Conservation (phyloP, 2,888 invertebrate species). For the Apodemia zela region DNA sequence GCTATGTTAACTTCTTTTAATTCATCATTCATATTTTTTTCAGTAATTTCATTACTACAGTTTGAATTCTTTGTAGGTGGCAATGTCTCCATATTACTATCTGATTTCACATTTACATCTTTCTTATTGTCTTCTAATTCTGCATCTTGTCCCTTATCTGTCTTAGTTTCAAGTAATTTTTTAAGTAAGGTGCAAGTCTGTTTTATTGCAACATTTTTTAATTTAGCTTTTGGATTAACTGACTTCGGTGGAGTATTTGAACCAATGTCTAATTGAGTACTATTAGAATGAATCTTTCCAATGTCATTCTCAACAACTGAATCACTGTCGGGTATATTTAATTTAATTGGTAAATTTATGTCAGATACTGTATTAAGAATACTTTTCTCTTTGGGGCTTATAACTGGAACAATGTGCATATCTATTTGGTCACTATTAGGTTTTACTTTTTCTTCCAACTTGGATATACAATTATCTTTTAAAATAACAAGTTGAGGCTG, state of each 20-base stretch:
- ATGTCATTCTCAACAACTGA: constrained; percentile 18
- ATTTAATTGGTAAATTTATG: constrained; percentile 17
- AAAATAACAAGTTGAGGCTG: background rate
- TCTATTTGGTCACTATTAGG: background rate
- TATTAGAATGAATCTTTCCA: constrained; percentile 18
- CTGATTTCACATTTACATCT: constrained; percentile 40
- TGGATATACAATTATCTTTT: constrained; percentile 27
- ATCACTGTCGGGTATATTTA: constrained; percentile 18
- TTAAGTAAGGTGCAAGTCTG: constrained; percentile 70
- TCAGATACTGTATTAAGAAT: constrained; percentile 20
- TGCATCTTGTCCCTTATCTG: constrained; percentile 47
- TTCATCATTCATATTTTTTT: constrained; percentile 26
- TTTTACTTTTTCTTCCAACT: constrained; percentile 10
- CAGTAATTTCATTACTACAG: constrained; percentile 24
- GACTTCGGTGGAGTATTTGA: constrained; percentile 22
- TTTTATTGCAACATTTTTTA: constrained; percentile 27
- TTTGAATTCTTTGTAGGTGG: constrained; percentile 22
- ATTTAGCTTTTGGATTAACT: constrained; percentile 26
- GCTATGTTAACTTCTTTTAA: constrained; percentile 19
- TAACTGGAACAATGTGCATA: background rate
- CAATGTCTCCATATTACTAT: background rate
- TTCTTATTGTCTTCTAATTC: constrained; percentile 38
- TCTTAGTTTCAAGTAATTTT: constrained; percentile 63
- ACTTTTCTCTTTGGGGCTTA: constrained; percentile 17
- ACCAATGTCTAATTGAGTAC: constrained; percentile 23